Evolutionary conservation across 2,797 vertebrate species (phyloP), one percentile per base, ranked within the genome.

Genomic region (Neosilurus mollespiculum): DNA sequence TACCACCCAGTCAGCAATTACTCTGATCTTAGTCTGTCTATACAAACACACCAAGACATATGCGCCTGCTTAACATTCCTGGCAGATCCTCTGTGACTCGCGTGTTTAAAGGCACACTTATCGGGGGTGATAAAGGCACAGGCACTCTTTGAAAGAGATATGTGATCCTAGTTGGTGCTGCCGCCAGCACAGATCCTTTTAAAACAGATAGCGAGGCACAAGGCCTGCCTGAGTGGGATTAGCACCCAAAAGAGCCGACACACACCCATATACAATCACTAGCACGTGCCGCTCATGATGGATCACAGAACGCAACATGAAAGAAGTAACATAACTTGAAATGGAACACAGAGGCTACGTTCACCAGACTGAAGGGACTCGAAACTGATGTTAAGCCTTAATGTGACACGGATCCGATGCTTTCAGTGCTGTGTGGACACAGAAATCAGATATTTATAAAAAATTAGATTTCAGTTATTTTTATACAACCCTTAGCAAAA

Each of bases 81-180:
- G 89, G 84, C 83, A 89, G 90, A 92, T 89, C 89, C 91, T 91
- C 82, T 81, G 92, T 88, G 70, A 86, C 80, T 82, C 43, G 75
- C 62, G 73, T 73, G 86, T 86, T 86, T 88, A 78, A 88, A 86
- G 86, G 84, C 87, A 88, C 86, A 84, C 86, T 88, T 86, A 90
- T 91, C 92, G 61, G 76, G 78, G 51, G 64, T 87, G 90, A 92
- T 87, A 88, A 86, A 88, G 90, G 91, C 89, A 78, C 88, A 92
- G 85, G 89, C 90, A 89, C 90, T 91, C 93, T 94, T 94, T 94
- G 93, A 94, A 94, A 94, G 92, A 92, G 93, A 94, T 93, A 91
- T 88, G 91, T 83, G 89, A 88, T 87, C 85, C 88, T 87, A 90
- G 89, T 88, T 91, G 92, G 92, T 91, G 92, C 89, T 88, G 88